Evolutionary conservation across 2,797 vertebrate genomes (phyloP), one percentile per base, ranked within the genome.

Genomic region (Miichthys miiuy): DNA sequence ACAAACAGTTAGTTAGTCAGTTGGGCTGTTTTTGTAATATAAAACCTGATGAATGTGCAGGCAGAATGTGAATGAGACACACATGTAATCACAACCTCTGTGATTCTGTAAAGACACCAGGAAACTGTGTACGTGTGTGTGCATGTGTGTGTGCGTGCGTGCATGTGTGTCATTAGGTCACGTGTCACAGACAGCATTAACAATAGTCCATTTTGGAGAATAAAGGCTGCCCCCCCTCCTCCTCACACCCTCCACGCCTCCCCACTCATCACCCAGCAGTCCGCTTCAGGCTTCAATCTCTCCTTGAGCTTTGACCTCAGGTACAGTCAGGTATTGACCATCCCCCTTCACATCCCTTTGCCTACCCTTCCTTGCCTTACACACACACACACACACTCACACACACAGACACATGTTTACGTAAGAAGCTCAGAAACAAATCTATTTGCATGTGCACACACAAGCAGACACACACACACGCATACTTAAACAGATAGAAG

Each of bases 231-330:
- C 46, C 3, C 60, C 12, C 65, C 4, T 41, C 41, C 41, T 5
- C 12, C 16, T 34, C 64, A 44, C 57, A 57, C 20, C 6, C 18
- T 42, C 9, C 47, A 71, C 23, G 6, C 77, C 76, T 72, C 73
- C 71, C 78, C 60, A 67, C 80, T 87, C 75, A 86, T 83, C 77
- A 83, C 48, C 57, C 47, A 0, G 41, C 67, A 58, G 47, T 78
- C 83, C 62, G 87, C 84, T 84, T 48, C 57, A 80, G 72, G 82
- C 68, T 68, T 68, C 48, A 82, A 60, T 82, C 71, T 84, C 69
- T 81, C 82, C 81, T 89, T 88, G 84, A 90, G 76, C 86, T 87
- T 73, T 90, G 64, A 88, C 78, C 76, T 87, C 72, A 89, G 80
- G 75, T 91, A 75, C 48, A 86, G 81, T 74, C 85, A 87, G 91